Evolutionary conservation across 2,888 invertebrate genomes (phyloP).

Genomic region (Stomorhina lunata): DNA sequence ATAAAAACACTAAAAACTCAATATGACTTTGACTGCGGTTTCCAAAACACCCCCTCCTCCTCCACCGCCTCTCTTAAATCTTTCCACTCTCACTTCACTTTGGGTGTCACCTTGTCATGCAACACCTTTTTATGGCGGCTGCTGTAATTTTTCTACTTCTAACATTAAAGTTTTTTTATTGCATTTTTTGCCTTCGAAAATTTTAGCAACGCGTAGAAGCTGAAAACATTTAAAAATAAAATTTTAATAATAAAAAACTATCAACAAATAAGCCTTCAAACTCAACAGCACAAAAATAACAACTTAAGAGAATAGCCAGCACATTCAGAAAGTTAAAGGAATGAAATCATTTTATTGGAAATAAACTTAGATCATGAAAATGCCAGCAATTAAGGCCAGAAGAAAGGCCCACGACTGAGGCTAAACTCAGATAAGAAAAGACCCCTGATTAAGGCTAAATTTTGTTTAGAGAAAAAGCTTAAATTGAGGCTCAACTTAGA

Average conservation of each 20-base stretch:
- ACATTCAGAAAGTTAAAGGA: neutral
- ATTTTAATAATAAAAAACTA: constrained; percentile 18
- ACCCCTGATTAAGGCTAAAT: too few species aligned
- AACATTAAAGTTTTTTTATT: neutral
- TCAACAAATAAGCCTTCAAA: constrained; percentile 37
- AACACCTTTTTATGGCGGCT: constrained; percentile 58
- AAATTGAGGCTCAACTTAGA: too few species aligned
- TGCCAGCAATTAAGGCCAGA: too few species aligned
- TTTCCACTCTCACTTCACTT: constrained; percentile 34
- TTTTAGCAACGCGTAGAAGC: constrained; percentile 34
- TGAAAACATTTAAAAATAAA: neutral
- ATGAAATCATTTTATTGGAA: constrained; percentile 21
- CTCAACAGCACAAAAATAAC: neutral
- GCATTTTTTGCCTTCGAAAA: neutral
- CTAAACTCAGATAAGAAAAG: too few species aligned
- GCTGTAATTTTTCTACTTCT: constrained; percentile 22
- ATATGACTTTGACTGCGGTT: too few species aligned
- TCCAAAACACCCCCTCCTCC: too few species aligned
- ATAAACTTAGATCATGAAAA: too few species aligned
- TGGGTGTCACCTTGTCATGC: constrained; percentile 64
- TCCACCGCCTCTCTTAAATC: neutral
- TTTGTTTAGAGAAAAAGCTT: too few species aligned
- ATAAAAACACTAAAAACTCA: too few species aligned
- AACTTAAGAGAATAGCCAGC: neutral
- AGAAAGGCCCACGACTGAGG: too few species aligned